Base-by-base conservation (phyloP, 2,888 invertebrate species). In the Nycteola revayana region DNA sequence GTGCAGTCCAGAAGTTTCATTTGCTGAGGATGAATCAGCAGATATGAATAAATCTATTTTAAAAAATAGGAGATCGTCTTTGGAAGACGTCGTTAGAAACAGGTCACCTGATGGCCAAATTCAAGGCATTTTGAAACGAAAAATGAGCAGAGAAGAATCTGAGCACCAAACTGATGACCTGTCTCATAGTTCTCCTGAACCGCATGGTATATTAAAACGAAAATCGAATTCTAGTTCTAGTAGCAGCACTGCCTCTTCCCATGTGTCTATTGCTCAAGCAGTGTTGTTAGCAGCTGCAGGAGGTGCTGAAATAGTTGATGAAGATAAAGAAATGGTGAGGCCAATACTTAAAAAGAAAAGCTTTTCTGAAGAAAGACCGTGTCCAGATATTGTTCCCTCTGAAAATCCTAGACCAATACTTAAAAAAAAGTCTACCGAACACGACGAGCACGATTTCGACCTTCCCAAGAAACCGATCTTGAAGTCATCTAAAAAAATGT, bases 281-380 rank as follows among this genome's bases (percentile, higher is more conserved):
- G 92, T 92, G 24, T 89, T 92, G 40, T 83, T 92, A 62, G 91
- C 92, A 38, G 92, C 92, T 38, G 92, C 92, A 10, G 90, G 91
- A 45, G 92, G 91, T 34, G 91, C 91, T 33, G 89, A 89, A 58
- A 64, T 90, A 44, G 73, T 88, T 0, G 87, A 87, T 22, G 89
- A 91, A 29, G 92, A 92, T 32, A 91, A 90, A 55, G 92, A 91
- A 60, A 71, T 72, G 1, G 92, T 95, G 0, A 91, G 93, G 56
- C 95, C 96, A 1, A 96, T 96, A 57, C 81, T 96, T 7, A 96
- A 96, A 80, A 94, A 95, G 80, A 95, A 95, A 68, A 93, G 94
- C 60, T 92, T 93, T 59, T 91, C 92, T 3, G 94, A 94, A 63
- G 94, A 94, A 66, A 75, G 90, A 46, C 86, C 92, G 10, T 90